Evolutionary conservation across 2,888 invertebrate species (phyloP), one percentile per base, ranked within the genome.

Genomic region (Mesopsocus fuscifrons): DNA sequence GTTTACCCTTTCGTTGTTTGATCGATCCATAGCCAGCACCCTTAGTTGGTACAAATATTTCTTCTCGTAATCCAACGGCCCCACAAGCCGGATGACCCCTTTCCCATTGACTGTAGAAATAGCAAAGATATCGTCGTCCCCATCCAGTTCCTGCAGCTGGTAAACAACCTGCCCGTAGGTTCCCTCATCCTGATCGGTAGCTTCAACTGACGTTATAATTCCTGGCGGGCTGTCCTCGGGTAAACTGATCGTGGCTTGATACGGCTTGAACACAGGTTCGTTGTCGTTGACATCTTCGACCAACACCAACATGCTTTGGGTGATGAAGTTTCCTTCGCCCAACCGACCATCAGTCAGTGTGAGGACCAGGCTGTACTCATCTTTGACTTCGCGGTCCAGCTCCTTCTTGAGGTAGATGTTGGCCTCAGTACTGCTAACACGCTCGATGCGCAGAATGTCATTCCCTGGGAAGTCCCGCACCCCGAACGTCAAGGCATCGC

Each of bases 271-370:
- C 49, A 83, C 71, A 22, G 91, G 91, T 54, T 76, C 78, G 65
- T 89, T 89, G 65, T 89, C 89, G 57, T 89, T 89, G 35, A 87
- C 79, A 59, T 91, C 91, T 64, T 89, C 89, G 35, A 91, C 87
- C 52, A 89, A 67, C 42, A 89, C 64, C 49, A 89, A 66, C 52
- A 91, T 72, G 57, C 88, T 87, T 64, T 89, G 89, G 1, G 87
- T 88, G 52, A 89, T 81, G 61, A 74, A 85, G 60, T 84, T 85
- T 45, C 83, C 84, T 49, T 83, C 81, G 18, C 83, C 85, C 49
- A 88, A 71, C 55, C 78, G 75, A 49, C 84, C 84, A 61, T 91
- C 91, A 4, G 85, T 87, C 53, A 91, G 63, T 2, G 89, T 91
- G 54, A 91, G 66, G 51, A 91, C 82, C 55, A 91, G 68, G 46